Percentiles rank a stretch among this genome's conserved stretches.
Evolutionary conservation across 1,140 invertebrate species (phyloP).

Genomic region (Drosophila baimaii): DNA sequence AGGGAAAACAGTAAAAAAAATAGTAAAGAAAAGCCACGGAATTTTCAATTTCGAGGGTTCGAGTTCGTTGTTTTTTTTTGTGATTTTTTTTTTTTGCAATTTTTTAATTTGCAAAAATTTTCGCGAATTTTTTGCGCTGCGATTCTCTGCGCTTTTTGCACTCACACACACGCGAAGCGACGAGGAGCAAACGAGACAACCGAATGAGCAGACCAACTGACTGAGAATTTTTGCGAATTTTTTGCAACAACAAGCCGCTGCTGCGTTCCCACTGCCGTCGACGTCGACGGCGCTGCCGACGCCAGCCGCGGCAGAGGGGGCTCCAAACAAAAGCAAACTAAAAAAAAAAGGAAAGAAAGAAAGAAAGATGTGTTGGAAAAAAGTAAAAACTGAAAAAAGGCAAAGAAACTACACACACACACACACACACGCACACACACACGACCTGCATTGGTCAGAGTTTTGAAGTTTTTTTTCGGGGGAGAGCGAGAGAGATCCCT

Average conservation of each 20-base stretch:
- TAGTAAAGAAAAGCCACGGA: conserved; percentile 2
- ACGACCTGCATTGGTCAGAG: conserved; percentile 34
- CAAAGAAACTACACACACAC: conserved; percentile 56
- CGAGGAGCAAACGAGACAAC: conserved; percentile 81
- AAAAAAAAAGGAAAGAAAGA: conserved; percentile 18
- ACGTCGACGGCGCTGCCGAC: conserved; percentile 9
- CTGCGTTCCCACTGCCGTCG: conserved; percentile 11
- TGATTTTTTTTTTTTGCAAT: conserved; percentile 5
- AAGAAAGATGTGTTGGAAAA: conserved; percentile 24
- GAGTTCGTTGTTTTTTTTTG: background rate
- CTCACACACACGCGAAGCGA: conserved; percentile 80
- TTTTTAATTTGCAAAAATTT: conserved; percentile 5
- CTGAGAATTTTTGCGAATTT: conserved; percentile 36
- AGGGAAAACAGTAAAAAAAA: background rate
- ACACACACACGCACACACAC: conserved; percentile 44
- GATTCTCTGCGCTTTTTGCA: conserved; percentile 43
- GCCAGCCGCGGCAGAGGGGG: conserved; percentile 22
- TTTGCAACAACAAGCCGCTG: conserved; percentile 44
- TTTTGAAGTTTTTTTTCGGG: conserved; percentile 22
- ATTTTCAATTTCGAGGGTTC: background rate
- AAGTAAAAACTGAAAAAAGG: conserved; percentile 19
- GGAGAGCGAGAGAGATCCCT: conserved; percentile 37
- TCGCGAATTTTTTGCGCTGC: conserved; percentile 8
- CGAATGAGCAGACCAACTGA: conserved; percentile 75
- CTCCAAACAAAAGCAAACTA: conserved; percentile 79